These are phyloP conservation scores for Bambusicola thoracicus DNA, from an alignment of 2,113 vertebrate genomes.

Conservation along the genomic window DNA sequence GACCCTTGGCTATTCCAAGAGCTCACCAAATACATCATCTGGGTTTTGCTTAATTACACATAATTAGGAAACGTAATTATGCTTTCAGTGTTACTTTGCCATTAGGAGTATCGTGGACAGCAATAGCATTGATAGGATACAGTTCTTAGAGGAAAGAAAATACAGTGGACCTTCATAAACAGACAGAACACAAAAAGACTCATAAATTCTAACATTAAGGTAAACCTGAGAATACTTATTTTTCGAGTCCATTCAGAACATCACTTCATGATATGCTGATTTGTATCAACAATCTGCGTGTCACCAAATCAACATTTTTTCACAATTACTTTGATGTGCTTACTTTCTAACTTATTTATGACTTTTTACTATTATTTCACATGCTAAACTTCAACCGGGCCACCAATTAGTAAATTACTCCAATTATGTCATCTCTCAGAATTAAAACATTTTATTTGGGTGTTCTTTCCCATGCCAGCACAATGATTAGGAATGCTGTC, in stretches of 20 bases:
- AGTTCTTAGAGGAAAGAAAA: constrained; percentile 60
- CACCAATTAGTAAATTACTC: constrained; percentile 18
- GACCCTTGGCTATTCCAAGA: constrained; percentile 79
- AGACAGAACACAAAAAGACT: constrained; percentile 36
- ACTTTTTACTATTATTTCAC: constrained; percentile 36
- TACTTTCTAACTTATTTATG: constrained; percentile 53
- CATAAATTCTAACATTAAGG: constrained; percentile 29
- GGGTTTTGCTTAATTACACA: constrained; percentile 84
- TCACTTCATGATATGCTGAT: constrained; percentile 41
- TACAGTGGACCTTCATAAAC: constrained; percentile 40
- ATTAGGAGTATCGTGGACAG: constrained; percentile 76
- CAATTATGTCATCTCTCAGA: constrained; percentile 8
- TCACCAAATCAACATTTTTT: constrained; percentile 29
- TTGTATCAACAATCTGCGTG: constrained; percentile 52
- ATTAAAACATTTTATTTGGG: neutral
- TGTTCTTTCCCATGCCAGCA: neutral
- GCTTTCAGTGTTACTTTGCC: constrained; percentile 72
- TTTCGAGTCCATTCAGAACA: constrained; percentile 23
- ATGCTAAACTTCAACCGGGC: neutral
- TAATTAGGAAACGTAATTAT: constrained; percentile 84
- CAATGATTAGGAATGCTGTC: neutral
- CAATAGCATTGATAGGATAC: constrained; percentile 26
- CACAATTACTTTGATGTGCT: constrained; percentile 55
- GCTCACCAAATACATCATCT: constrained; percentile 80
- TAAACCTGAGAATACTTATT: constrained; percentile 6